These are phyloP conservation scores for Tupaia tana DNA, from an alignment of 2,113 vertebrate genomes.

Conservation along the genomic window DNA sequence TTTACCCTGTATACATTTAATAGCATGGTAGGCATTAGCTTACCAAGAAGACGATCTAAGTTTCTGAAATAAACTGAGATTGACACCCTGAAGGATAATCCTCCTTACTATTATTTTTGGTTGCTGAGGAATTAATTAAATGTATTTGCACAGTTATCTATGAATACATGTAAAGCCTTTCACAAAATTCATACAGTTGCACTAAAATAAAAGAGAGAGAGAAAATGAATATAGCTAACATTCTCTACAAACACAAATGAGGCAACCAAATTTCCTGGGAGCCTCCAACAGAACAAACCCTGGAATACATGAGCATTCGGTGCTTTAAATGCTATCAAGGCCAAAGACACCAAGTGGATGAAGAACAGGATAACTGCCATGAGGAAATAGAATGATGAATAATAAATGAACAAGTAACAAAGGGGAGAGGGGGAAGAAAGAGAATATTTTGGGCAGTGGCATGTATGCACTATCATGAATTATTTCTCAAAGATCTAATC, in stretches of 20 bases:
- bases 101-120: background rate
- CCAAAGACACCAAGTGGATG: background rate
- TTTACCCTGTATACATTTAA: background rate
- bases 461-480: background rate
- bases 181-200: background rate
- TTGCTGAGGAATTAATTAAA: slow-evolving; percentile 32
- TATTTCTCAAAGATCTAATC: background rate
- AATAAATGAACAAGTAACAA: background rate
- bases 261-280: background rate
- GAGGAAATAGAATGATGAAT: background rate
- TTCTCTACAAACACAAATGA: background rate
- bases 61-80: background rate
- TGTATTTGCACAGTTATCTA: background rate
- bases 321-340: background rate
- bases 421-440: background rate
- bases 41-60: background rate
- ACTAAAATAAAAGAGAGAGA: slow-evolving; percentile 5
- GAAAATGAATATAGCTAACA: slow-evolving; percentile 23
- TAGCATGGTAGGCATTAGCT: background rate
- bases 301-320: background rate
- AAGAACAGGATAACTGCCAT: background rate
- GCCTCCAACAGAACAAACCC: background rate
- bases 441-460: background rate
- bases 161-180: background rate
- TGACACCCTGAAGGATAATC: background rate